These are phyloP conservation scores for Poeciliopsis infans DNA, from an alignment of 2,797 vertebrate genomes.

Conservation along the genomic window DNA sequence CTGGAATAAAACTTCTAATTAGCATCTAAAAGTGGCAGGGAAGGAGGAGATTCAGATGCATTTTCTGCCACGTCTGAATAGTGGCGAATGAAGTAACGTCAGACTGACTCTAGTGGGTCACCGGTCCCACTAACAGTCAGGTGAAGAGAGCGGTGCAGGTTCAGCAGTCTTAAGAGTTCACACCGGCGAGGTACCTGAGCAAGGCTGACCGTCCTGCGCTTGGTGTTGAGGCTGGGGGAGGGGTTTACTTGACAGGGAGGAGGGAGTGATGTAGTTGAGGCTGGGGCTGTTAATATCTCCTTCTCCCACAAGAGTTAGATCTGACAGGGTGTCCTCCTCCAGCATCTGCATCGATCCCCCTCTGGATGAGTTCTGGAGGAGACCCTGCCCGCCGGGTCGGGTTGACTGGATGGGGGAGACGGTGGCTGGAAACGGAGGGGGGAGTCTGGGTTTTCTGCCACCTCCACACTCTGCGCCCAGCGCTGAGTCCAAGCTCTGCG, in stretches of 20 bases:
- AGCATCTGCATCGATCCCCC: conserved; percentile 81
- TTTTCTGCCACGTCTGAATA: conserved; percentile 43
- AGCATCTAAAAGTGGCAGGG: conserved; percentile 9
- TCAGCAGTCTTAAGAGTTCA: conserved; percentile 72
- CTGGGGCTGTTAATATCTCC: conserved; percentile 92
- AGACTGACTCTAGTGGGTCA: conserved; percentile 37
- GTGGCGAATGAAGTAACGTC: conserved; percentile 21
- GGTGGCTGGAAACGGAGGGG: conserved; percentile 72
- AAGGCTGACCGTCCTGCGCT: conserved; percentile 78
- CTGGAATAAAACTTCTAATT: neutral
- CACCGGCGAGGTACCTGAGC: conserved; percentile 93
- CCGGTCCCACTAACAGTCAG: conserved; percentile 34
- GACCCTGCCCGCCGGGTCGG: conserved; percentile 58
- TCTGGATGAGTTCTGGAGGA: conserved; percentile 71
- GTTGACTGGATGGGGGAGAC: conserved; percentile 81
- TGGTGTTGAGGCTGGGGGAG: conserved; percentile 55
- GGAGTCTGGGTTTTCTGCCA: conserved; percentile 74
- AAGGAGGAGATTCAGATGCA: conserved; percentile 68
- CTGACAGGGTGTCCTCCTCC: conserved; percentile 75
- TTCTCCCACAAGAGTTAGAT: conserved; percentile 86
- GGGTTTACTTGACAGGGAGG: conserved; percentile 66
- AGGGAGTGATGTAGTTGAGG: conserved; percentile 88
- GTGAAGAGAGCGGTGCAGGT: conserved; percentile 43
- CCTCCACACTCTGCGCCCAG: conserved; percentile 74
- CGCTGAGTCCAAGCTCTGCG: conserved; percentile 80